Evolutionary conservation across 2,888 invertebrate species (phyloP), one percentile per base, ranked within the genome.

Genomic region (Kryphioiulus occultus): DNA sequence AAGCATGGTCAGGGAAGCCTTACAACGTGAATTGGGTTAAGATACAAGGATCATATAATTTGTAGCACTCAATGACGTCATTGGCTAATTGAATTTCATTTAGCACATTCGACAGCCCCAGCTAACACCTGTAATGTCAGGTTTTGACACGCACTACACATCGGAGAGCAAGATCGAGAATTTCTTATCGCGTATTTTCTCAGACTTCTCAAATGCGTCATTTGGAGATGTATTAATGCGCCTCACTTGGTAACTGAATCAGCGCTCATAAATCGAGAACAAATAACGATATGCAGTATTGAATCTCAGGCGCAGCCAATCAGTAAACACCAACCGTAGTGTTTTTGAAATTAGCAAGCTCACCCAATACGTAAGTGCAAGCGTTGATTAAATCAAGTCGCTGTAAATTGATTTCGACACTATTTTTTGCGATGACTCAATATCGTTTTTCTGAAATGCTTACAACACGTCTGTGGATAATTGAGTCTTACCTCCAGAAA

Each of bases 31-130:
- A 35, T 35, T 35, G 35, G 35, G 59, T 59, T 59, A 59, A n/a
- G n/a, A 59, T 47, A 47, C 47, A 47, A 7, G 35, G 47, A 12
- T 59, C 22, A n/a, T 9, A 22, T 59, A 59, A n/a, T n/a, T 59
- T n/a, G 22, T 22, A 22, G 59, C 9, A 59, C 19, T 22, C 59
- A 59, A n/a, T n/a, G 59, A 59, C 59, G 59, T 59, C 59, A 59
- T 59, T 59, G n/a, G 59, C 59, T 59, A 59, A 59, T 59, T 59
- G 59, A 59, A 59, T 59, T 59, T 59, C 22, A 47, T 47, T 35
- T 12, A 47, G 15, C 47, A 15, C 15, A 9, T 22, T 22, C n/a
- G 59, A n/a, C 59, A 59, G 19, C 12, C 15, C 47, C 19, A 19
- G 47, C 1, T 47, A 19, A 47, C 15, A 15, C 12, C 19, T 12